Evolutionary conservation across 2,113 vertebrate species (phyloP).

Genomic region (Xerus inauris): DNA sequence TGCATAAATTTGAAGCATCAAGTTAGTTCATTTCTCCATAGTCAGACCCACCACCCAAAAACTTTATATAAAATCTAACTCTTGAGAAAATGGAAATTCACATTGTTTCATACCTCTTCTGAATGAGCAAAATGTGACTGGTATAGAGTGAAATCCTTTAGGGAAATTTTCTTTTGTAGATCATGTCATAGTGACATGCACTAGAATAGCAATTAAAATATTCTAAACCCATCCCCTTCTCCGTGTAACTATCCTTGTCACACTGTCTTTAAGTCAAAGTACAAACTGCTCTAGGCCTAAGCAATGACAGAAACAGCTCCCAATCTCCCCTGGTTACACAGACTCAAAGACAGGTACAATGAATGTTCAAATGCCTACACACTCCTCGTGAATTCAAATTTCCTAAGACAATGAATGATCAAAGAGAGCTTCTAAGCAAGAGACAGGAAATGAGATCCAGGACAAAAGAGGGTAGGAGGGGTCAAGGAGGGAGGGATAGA

Average conservation of each 20-base stretch:
- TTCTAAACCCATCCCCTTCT: constrained; percentile 51
- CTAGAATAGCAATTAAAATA: constrained; percentile 69
- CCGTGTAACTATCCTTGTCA: not conserved
- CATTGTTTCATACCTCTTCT: not conserved
- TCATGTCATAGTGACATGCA: constrained; percentile 40
- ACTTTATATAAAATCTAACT: not conserved
- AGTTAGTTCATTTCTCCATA: not conserved
- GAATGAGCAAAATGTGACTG: not conserved
- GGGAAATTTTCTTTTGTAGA: not conserved
- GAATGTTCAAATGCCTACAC: constrained; percentile 18
- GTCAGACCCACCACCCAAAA: not conserved
- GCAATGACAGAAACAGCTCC: constrained; percentile 50
- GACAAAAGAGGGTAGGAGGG: accelerated
- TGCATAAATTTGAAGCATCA: not conserved
- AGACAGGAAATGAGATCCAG: not conserved
- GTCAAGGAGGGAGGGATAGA: not conserved
- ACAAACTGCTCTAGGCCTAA: constrained; percentile 37
- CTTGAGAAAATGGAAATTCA: not conserved
- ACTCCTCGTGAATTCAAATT: constrained; percentile 43
- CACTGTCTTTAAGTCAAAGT: constrained; percentile 56
- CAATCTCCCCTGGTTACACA: constrained; percentile 45
- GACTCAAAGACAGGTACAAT: constrained; percentile 53
- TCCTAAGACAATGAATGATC: constrained; percentile 69
- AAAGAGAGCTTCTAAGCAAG: constrained; percentile 64
- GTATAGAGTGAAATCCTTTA: not conserved